Percentiles rank a stretch among this genome's conserved stretches.
phyloP scores from a whole-genome alignment of 2,888 invertebrate species.

The Epicampocera succincta region DNA sequence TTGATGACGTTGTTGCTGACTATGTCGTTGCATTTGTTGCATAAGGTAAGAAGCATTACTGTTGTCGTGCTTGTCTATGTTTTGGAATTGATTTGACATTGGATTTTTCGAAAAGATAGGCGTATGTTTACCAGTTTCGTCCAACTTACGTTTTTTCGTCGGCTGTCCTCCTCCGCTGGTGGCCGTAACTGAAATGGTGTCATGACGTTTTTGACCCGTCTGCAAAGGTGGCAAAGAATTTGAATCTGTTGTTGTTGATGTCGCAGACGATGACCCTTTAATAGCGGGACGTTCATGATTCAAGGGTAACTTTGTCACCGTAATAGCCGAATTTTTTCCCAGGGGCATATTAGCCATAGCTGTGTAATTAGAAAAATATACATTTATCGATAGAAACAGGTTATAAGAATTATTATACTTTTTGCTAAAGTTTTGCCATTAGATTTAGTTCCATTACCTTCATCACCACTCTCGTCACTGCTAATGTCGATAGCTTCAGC shows the following conservation, averaged over 20 bases:
- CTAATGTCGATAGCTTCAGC: slow-evolving; percentile 89
- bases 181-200: slow-evolving; percentile 76
- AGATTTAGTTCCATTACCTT: slow-evolving; percentile 75
- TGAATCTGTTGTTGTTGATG: slow-evolving; percentile 61
- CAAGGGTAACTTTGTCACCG: slow-evolving; percentile 57
- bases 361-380: slow-evolving; percentile 14
- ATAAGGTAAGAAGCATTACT: slow-evolving; percentile 52
- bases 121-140: slow-evolving; percentile 64
- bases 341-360: slow-evolving; percentile 55
- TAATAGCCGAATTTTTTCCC: slow-evolving; percentile 59
- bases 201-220: slow-evolving; percentile 69
- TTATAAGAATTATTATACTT: slow-evolving; percentile 74
- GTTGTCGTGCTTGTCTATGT: slow-evolving; percentile 80
- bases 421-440: slow-evolving; percentile 82
- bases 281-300: slow-evolving; percentile 49
- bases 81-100: slow-evolving; percentile 71
- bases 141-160: slow-evolving; percentile 73
- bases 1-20: slow-evolving; percentile 63
- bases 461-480: slow-evolving; percentile 86
- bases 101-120: slow-evolving; percentile 70
- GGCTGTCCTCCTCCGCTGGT: slow-evolving; percentile 79
- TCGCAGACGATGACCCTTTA: slow-evolving; percentile 57
- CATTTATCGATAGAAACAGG: slow-evolving; percentile 24
- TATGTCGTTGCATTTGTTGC: slow-evolving; percentile 62
- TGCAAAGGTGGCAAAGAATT: slow-evolving; percentile 57